Percentiles rank a stretch among this genome's conserved stretches.
Conservation (phyloP, 2,797 vertebrate genomes). For the Ciconia nigra region DNA sequence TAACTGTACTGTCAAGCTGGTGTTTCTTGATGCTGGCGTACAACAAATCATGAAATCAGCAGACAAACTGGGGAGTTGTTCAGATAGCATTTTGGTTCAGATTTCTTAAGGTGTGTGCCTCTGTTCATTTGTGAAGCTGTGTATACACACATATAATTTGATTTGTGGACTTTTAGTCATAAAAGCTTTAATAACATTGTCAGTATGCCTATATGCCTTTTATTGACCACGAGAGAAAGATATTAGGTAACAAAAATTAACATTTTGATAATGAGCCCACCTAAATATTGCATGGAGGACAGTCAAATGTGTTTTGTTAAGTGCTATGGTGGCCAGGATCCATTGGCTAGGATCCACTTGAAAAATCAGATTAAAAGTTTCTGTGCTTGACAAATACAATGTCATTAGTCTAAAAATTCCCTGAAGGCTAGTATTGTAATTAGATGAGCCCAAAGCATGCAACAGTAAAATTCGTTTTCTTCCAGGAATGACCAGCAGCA, state of each 20-base stretch:
- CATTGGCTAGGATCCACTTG: slow-evolving; percentile 46
- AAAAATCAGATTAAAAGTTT: slow-evolving; percentile 57
- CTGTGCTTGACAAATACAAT: slow-evolving; percentile 16
- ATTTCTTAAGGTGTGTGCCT: neutral
- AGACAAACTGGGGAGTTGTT: neutral
- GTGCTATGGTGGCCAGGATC: slow-evolving; percentile 44
- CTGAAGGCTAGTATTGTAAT: slow-evolving; percentile 1
- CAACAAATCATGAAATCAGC: neutral
- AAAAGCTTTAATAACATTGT: neutral
- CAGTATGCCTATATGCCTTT: neutral
- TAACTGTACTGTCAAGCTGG: neutral
- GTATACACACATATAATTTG: neutral
- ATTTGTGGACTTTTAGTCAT: neutral
- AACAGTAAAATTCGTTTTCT: slow-evolving; percentile 20
- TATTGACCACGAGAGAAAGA: neutral
- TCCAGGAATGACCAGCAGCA: neutral
- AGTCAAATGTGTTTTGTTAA: slow-evolving; percentile 20
- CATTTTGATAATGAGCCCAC: neutral
- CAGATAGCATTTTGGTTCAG: neutral
- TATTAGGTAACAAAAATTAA: neutral
- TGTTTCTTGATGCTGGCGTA: neutral
- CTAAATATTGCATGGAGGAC: slow-evolving; percentile 28
- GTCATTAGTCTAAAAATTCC: slow-evolving; percentile 53
- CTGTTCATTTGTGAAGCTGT: neutral
- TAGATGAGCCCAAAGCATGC: neutral